phyloP scores from a whole-genome alignment of 2,113 vertebrate species.

The Archocentrus centrarchus region DNA sequence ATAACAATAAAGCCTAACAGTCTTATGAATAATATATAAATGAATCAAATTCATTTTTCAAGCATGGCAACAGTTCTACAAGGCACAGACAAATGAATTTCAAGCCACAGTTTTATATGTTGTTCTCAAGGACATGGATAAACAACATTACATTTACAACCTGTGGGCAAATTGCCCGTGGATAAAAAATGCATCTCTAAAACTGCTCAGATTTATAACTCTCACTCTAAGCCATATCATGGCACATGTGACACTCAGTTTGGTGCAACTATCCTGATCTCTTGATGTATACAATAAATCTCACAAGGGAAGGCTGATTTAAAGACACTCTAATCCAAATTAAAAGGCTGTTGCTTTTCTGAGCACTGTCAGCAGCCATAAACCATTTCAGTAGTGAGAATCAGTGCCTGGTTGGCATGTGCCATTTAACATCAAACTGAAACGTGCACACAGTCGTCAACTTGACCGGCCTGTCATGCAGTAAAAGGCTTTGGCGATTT shows the following conservation, averaged over 20 bases:
- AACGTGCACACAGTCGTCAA: slow-evolving; percentile 11
- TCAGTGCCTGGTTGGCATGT: slow-evolving; percentile 24
- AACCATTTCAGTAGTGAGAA: slow-evolving; percentile 30
- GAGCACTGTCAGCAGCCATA: slow-evolving; percentile 26
- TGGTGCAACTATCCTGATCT: neutral
- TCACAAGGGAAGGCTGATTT: neutral
- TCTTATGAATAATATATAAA: neutral
- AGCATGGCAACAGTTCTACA: neutral
- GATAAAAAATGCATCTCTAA: neutral
- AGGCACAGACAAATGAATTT: neutral
- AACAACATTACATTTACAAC: neutral
- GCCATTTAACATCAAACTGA: slow-evolving; percentile 46
- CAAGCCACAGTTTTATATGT: neutral
- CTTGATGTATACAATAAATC: neutral
- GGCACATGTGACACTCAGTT: neutral
- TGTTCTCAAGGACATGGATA: neutral
- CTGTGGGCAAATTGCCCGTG: neutral
- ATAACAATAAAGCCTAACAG: slow-evolving; percentile 2
- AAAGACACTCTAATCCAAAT: slow-evolving; percentile 26
- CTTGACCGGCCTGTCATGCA: slow-evolving; percentile 21
- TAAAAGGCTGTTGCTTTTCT: slow-evolving; percentile 27
- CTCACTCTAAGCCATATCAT: neutral
- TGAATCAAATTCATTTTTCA: neutral
- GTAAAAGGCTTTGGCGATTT: slow-evolving; percentile 37
- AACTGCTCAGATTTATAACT: neutral